Evolutionary conservation across 2,797 vertebrate species (phyloP).

Genomic region (Protonibea diacanthus): DNA sequence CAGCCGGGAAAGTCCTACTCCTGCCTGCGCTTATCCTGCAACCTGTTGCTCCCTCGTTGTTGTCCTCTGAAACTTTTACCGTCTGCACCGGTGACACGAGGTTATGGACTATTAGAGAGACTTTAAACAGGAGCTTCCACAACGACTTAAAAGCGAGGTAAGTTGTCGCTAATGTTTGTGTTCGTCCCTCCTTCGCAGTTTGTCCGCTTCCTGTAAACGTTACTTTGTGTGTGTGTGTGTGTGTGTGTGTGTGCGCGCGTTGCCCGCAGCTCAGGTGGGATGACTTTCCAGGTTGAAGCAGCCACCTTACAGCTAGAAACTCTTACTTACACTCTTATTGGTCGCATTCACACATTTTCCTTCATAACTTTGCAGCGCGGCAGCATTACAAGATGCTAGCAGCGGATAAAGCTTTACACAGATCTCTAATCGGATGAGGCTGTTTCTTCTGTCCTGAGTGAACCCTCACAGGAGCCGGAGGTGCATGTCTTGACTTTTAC

Average conservation of each 20-base stretch:
- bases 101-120: conserved; percentile 80
- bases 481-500: conserved; percentile 19
- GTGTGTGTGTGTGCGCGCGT: not conserved
- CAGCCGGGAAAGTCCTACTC: conserved; percentile 56
- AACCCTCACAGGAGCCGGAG: conserved; percentile 2
- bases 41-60: conserved; percentile 51
- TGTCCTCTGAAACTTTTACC: conserved; percentile 25
- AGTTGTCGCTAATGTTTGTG: conserved; percentile 56
- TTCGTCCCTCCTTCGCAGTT: conserved; percentile 29
- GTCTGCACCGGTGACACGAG: conserved; percentile 2
- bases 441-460: conserved; percentile 34
- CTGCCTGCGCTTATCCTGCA: conserved; percentile 47
- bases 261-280: conserved; percentile 51
- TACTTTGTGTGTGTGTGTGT: conserved; percentile 30
- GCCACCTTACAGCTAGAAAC: not conserved
- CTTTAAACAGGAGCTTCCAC: conserved; percentile 26
- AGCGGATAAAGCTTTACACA: conserved; percentile 59
- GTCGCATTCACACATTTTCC: not conserved
- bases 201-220: conserved; percentile 63
- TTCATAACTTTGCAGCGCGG: conserved; percentile 44
- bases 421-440: conserved; percentile 71
- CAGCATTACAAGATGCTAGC: conserved; percentile 28
- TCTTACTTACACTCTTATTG: not conserved
- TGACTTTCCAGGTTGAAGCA: conserved; percentile 25
- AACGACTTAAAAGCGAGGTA: conserved; percentile 72